These are phyloP conservation scores for Pongo abelii DNA, from an alignment of 2,113 vertebrate species.

Conservation along the genomic window DNA sequence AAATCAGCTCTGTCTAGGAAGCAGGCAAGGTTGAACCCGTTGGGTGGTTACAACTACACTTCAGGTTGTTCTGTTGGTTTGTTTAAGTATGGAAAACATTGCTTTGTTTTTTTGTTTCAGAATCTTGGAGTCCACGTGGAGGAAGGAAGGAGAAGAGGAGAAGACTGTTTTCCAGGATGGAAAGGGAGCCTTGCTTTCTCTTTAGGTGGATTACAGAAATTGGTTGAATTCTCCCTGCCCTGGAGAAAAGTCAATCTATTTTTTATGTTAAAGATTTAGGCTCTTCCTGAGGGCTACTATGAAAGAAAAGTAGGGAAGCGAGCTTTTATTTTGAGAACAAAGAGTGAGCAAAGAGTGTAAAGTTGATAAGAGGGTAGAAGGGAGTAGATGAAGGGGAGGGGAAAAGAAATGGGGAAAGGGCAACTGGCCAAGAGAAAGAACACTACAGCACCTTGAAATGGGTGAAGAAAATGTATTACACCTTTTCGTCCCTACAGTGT, in stretches of 20 bases:
- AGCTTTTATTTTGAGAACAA: not conserved
- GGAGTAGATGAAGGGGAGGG: not conserved
- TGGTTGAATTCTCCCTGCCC: not conserved
- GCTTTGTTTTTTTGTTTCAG: not conserved
- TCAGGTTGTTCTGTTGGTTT: not conserved
- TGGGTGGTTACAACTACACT: too few relatives aligned
- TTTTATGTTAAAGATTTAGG: not conserved
- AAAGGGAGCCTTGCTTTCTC: not conserved
- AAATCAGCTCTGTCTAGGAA: too few relatives aligned
- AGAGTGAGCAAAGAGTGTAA: not conserved
- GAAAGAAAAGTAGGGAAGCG: not conserved
- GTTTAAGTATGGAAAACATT: not conserved
- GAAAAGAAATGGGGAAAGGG: not conserved
- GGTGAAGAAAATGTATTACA: not conserved
- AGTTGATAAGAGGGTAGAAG: not conserved
- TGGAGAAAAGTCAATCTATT: not conserved
- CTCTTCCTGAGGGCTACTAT: not conserved
- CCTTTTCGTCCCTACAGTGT: not conserved
- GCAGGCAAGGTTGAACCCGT: too few relatives aligned
- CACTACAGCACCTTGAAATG: not conserved
- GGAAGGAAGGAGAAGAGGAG: not conserved
- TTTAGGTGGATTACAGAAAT: not conserved
- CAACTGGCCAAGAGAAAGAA: not conserved
- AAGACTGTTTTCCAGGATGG: not conserved
- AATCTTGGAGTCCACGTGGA: not conserved